Conservation (phyloP, 2,113 vertebrate genomes). For the Poeciliopsis retropinna region DNA sequence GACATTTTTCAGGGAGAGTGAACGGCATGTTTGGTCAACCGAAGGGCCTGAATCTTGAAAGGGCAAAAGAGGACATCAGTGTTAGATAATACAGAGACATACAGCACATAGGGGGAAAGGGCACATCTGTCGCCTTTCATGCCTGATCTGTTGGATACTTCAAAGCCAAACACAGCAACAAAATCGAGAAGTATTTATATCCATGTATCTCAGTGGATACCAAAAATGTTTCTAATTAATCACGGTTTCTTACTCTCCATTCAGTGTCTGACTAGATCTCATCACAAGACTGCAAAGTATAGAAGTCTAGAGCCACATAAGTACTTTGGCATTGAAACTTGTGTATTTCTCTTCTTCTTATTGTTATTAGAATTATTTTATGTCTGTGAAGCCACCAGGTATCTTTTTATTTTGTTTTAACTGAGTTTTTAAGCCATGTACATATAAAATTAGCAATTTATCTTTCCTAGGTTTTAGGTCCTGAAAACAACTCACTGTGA, state of each 20-base stretch:
- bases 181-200: conserved; percentile 16
- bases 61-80: conserved; percentile 17
- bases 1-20: conserved; percentile 9
- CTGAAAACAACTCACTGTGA: not conserved
- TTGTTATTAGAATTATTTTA: no score
- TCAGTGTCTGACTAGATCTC: not conserved
- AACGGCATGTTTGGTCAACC: conserved; percentile 18
- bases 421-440: not conserved
- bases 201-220: conserved; percentile 17
- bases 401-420: not conserved
- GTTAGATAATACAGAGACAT: conserved; percentile 17
- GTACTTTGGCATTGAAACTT: not conserved
- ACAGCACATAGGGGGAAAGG: conserved; percentile 24
- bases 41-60: conserved; percentile 14
- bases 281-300: not conserved
- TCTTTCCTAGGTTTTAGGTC: no score
- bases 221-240: not conserved
- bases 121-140: conserved; percentile 59
- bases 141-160: conserved; percentile 38
- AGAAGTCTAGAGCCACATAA: not conserved
- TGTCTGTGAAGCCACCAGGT: no score
- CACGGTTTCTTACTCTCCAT: conserved; percentile 3
- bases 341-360: no score
- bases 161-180: conserved; percentile 32
- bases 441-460: not conserved